phyloP scores from a whole-genome alignment of 2,888 invertebrate genomes.

The Malachius bipustulatus region DNA sequence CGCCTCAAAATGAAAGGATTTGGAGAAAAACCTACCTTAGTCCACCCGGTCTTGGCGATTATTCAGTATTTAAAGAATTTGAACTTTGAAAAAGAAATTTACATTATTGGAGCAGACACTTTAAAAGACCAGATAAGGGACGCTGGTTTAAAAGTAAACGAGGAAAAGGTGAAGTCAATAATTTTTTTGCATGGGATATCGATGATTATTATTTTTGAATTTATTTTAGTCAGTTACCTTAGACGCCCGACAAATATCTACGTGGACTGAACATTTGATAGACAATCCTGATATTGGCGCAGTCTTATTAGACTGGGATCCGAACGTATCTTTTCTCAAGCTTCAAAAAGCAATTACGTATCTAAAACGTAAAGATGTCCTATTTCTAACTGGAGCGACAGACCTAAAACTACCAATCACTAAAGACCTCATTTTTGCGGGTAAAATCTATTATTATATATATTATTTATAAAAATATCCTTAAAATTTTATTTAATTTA shows the following conservation, averaged over 20 bases:
- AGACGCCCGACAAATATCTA: too few relatives aligned
- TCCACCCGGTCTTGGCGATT: constrained; percentile 41
- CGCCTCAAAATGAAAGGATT: constrained; percentile 18
- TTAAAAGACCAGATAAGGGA: constrained; percentile 34
- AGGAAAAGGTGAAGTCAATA: too few relatives aligned
- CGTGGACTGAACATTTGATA: constrained; percentile 18
- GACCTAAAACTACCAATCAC: constrained; percentile 37
- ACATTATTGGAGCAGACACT: constrained; percentile 36
- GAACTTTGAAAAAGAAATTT: constrained; percentile 41
- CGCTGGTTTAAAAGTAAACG: constrained; percentile 38
- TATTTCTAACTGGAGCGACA: constrained; percentile 41
- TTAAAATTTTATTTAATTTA: too few relatives aligned
- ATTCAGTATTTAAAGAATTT: constrained; percentile 42
- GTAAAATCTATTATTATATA: constrained; percentile 25
- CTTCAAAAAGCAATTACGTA: constrained; percentile 40
- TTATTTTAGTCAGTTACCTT: too few relatives aligned
- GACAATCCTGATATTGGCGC: constrained; percentile 43
- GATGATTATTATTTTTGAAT: too few relatives aligned
- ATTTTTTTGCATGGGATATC: too few relatives aligned
- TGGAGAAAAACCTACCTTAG: constrained; percentile 34
- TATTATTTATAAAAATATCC: constrained; percentile 15
- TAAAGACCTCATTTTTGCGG: constrained; percentile 32
- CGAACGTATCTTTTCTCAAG: constrained; percentile 40
- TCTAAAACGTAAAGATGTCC: constrained; percentile 39
- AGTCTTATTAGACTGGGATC: constrained; percentile 45